Base-by-base conservation (phyloP, 2,888 invertebrate genomes). In the Drosophila algonquin region DNA sequence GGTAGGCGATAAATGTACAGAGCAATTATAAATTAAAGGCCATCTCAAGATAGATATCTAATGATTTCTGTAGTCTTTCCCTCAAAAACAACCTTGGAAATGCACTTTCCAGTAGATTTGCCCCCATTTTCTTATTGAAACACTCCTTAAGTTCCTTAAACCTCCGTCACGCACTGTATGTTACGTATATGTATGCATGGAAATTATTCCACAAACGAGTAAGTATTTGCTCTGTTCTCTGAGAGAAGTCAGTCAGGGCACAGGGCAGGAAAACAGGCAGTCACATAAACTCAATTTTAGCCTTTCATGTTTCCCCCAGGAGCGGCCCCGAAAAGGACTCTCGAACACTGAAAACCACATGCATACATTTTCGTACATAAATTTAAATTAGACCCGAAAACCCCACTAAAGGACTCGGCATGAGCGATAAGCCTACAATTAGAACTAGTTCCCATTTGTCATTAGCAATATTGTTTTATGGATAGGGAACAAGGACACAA, bases 401-500 rank as follows among this genome's bases (percentile, higher is more conserved):
- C n/a, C 50, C 65, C 67, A 55, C 67, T 27, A 51, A 67, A 62
- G 62, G 40, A 40, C n/a, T 40, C 40, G 50, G 48, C 44, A 65
- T 50, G 65, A 55, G 67, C 65, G 54, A 65, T 65, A 65, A 55
- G 50, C 67, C 70, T 55, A 70, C 71, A 70, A 70, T 70, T 71
- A 70, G 71, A 71, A 71, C 62, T 56, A 72, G 62, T 72, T 71
- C 62, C 61, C 72, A 62, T 60, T 73, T 64, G 65, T 73, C 73
- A 73, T 73, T 73, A 73, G 74, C 73, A 61, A 73, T 73, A 73
- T 73, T 73, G 73, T 73, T 73, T 72, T 54, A 73, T 60, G 73
- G n/a, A 46, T 35, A 24, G 40, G 18, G 55, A 16, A 14, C 9
- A 24, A 18, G 40, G 58, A 58, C 53, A 50, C 18, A 27, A 32